Base-by-base conservation (phyloP, 2,797 vertebrate species). In the Prunella strophiata region DNA sequence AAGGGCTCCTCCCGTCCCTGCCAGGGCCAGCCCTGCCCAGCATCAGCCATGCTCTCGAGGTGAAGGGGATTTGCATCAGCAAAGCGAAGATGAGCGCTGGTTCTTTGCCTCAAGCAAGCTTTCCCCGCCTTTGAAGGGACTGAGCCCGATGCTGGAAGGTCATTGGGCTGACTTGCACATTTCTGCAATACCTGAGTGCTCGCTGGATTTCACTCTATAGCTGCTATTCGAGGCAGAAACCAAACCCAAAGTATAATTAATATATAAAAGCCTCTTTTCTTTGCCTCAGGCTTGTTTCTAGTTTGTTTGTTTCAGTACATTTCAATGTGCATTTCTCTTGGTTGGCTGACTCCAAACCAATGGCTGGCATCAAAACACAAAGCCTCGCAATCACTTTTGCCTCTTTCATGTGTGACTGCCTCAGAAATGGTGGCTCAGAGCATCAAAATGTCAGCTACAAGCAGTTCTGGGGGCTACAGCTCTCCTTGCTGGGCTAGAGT, bases 201-300 rank as follows among this genome's bases (percentile, higher is more conserved):
- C 76, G 88, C 83, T 88, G 93, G 86, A 52, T 89, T 96, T 95
- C 91, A 82, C 88, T 88, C 58, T 84, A n/a, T 50, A 85, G 85
- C 79, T 86, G 63, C 76, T 88, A 92, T 95, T 95, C n/a, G 92
- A 90, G 94, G 65, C 89, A 86, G 93, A 96, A 93, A 70, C 51
- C 29, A 73, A 92, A 79, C 66, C 34, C 32, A 55, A 63, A 62
- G 63, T 67, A 79, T 97, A 97, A 97, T 82, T 94, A 83, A 94
- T 94, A 85, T 93, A 92, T 93, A 94, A 96, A 96, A 95, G 59
- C 86, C 67, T 91, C 48, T 94, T 66, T 78, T 96, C 92, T 95
- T 96, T 92, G 93, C 83, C 93, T 90, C 74, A 50, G 79, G 81
- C 84, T 61, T 95, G 73, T 80, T 97, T 94, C 78, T 93, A 52